A percentile compares a stretch with the other conserved stretches of the same genome.
phyloP scores from a whole-genome alignment of 2,888 invertebrate species.

The Melinopterus prodromus region DNA sequence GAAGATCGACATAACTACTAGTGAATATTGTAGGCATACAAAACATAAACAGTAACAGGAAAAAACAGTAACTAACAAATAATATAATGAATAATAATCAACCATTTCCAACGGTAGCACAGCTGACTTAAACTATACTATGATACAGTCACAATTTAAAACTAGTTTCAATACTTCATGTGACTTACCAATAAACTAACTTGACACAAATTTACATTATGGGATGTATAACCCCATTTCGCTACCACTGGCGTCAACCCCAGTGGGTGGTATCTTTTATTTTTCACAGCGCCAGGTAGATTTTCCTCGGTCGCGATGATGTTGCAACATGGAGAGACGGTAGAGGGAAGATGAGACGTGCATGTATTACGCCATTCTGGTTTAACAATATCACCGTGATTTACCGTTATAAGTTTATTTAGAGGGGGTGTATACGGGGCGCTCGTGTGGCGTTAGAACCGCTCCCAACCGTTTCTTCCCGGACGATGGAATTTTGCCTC shows the following conservation, averaged over 20 bases:
- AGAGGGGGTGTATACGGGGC: neutral
- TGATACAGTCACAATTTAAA: no score
- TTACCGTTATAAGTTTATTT: neutral
- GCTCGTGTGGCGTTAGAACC: neutral
- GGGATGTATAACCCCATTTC: neutral
- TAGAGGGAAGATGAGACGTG: neutral
- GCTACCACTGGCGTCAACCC: neutral
- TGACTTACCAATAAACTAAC: no score
- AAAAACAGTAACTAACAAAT: no score
- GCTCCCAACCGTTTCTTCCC: neutral
- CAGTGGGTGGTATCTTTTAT: neutral
- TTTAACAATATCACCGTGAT: conserved; percentile 4
- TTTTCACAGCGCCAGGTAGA: neutral
- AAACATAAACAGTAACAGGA: no score
- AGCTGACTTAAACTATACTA: no score
- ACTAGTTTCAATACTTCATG: no score
- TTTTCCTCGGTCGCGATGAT: neutral
- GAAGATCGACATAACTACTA: no score
- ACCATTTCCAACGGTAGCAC: no score
- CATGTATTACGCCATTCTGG: conserved; percentile 4
- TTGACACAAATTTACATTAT: no score
- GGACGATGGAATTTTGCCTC: neutral
- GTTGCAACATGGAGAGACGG: neutral
- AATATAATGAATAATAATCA: no score
- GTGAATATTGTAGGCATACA: no score